Base-by-base conservation (phyloP, 1,140 invertebrate genomes). In the Eupristina koningsbergeri region DNA sequence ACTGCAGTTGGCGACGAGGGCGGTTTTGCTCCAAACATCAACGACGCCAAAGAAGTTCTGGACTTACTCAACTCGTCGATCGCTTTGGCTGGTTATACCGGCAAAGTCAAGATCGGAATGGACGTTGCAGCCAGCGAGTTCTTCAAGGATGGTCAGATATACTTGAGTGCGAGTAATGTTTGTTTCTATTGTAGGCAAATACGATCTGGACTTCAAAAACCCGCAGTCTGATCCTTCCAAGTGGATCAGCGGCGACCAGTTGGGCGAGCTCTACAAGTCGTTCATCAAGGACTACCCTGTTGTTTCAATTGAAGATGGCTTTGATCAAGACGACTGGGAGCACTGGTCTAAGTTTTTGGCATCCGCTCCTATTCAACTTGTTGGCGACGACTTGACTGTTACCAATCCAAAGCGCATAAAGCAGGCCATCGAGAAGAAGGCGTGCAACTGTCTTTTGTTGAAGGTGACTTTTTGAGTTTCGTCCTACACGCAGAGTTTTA, bases 1-100 rank as follows among this genome's bases (percentile, higher is more conserved):
- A 99, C 98, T 80, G 97, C 98, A 89, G 98, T 99, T 45, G 99
- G 99, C 87, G 99, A 99, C 94, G 99, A 99, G 91, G 99, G 99
- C 94, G 99, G 99, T 86, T 99, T 99, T 92, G 99, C 99, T 76
- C 99, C 99, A 58, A 99, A 99, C 92, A 99, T 99, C 91, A 94
- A 96, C 84, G 97, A 98, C 90, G 99, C 99, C 93, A 98, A 98
- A 90, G 98, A 99, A 94, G 96, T 95, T 86, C 93, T 99, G 7
- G n/a, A n/a, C n/a, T n/a, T n/a, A n/a, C n/a, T n/a, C n/a, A n/a
- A n/a, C n/a, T n/a, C n/a, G n/a, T n/a, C n/a, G 95, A 95, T 86
- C 94, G 99, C 6, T 96, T 99, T 86, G 95, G 96, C 90, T 69
- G 92, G 92, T 78, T 93, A 93, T 47, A 91, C 91, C 84, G 91